Evolutionary conservation across 2,113 vertebrate species (phyloP), one percentile per base, ranked within the genome.

Genomic region (Mystacornis crossleyi): DNA sequence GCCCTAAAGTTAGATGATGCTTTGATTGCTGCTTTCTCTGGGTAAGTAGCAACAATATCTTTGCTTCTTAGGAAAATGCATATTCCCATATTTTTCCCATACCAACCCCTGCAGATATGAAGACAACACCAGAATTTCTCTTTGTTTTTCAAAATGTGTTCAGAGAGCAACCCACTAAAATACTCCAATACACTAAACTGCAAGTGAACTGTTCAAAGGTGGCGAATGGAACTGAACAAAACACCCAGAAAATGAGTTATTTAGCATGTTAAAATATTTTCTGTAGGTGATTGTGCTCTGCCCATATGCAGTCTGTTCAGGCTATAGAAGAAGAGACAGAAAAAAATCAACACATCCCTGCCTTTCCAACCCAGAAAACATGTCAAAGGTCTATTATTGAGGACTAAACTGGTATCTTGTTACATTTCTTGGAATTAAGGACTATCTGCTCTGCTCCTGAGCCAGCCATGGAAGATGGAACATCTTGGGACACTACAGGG

Each of bases 1-100:
- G 29, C 75, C 91, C 78, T 60, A 18, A 85, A 93, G 86, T 94
- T 75, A 86, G 86, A 77, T 57, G 60, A 79, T 48, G 73, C 33
- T 90, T 94, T 89, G 84, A 91, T 90, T 92, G 54, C 57, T 91
- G 34, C 58, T 93, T 89, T 89, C 60, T 48, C 51, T 78, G 42
- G 8, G 17, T 82, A 87, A 81, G 69, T 62, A 74, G 65, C 85
- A 91, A 55, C 45, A 75, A 62, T 92, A 81, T 36, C 67, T 72
- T 61, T 80, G 19, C 75, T 80, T 57, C 67, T 78, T 54, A 38
- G 54, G 55, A 64, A 92, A 77, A 89, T 57, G 1, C 87, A 77
- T 80, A 73, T 94, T 93, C 65, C 40, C 28, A 28, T 67, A 50
- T 75, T 92, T 90, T 69, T 23, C 23, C 31, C 42, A 90, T 86